These are phyloP conservation scores for Mustela lutreola DNA, from an alignment of 2,113 vertebrate species.

Conservation along the genomic window DNA sequence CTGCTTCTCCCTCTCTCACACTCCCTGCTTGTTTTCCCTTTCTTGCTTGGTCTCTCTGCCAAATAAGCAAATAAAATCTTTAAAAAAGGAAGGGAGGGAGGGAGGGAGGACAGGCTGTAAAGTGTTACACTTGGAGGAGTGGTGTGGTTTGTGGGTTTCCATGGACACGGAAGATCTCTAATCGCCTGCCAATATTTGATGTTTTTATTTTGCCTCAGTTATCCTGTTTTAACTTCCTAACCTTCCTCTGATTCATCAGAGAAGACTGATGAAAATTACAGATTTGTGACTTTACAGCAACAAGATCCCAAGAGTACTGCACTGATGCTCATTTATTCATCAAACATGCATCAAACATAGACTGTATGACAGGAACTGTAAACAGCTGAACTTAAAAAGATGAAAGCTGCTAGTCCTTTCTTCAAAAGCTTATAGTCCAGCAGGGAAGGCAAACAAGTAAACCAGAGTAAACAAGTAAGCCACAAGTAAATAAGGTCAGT, in stretches of 20 bases:
- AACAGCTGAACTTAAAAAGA: neutral
- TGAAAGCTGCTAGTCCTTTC: neutral
- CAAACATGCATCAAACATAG: neutral
- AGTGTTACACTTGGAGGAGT: neutral
- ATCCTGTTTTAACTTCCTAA: neutral
- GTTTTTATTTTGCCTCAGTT: neutral
- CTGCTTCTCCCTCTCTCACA: too few relatives aligned
- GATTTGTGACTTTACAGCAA: neutral
- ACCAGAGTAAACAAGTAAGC: neutral
- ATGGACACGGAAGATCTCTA: neutral
- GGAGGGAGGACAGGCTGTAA: too few relatives aligned
- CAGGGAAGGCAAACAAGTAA: neutral
- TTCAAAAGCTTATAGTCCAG: neutral
- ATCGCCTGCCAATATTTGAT: neutral
- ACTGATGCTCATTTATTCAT: neutral
- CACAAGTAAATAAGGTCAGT: neutral
- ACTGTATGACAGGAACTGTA: neutral
- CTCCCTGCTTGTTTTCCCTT: too few relatives aligned
- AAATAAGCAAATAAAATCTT: too few relatives aligned
- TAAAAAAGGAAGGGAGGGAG: too few relatives aligned
- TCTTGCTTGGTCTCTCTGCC: too few relatives aligned
- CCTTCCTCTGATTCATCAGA: neutral
- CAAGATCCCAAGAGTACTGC: neutral
- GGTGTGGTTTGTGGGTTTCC: neutral
- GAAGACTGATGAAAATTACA: neutral